phyloP scores from a whole-genome alignment of 1,140 invertebrate genomes.

The Babylonia areolata region DNA sequence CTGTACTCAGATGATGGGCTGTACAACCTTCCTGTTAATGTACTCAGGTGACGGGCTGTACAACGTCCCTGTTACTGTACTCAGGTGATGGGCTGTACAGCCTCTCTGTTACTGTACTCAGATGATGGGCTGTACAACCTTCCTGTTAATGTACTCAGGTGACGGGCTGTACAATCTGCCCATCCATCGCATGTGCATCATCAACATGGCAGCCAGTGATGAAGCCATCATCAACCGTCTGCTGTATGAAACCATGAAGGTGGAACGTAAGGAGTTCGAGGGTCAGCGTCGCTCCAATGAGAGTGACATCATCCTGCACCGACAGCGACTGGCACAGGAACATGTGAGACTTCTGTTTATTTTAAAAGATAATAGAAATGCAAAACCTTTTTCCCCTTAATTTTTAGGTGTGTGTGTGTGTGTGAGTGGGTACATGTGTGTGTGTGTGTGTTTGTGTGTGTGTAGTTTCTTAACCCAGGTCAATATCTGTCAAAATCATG shows the following conservation, averaged over 20 bases:
- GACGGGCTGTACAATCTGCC: conserved; percentile 68
- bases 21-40: no score
- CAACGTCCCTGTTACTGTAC: no score
- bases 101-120: no score
- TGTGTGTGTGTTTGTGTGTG: neutral
- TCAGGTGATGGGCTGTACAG: no score
- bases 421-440: neutral
- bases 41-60: neutral
- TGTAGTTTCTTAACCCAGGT: neutral
- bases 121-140: no score
- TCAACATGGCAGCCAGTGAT: conserved; percentile 73
- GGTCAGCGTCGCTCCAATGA: conserved; percentile 72
- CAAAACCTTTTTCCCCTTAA: no score
- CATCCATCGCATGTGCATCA: conserved; percentile 68
- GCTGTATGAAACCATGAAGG: conserved; percentile 69
- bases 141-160: conserved; percentile 40
- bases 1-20: no score
- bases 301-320: conserved; percentile 71
- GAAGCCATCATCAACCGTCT: conserved; percentile 71
- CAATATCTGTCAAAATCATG: no score
- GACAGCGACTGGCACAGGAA: conserved; percentile 66
- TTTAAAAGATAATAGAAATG: no score
- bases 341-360: conserved; percentile 62
- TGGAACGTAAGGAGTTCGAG: conserved; percentile 73
- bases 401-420: neutral